Conservation (phyloP, 2,888 invertebrate genomes). For the Eumerus sabulonum region DNA sequence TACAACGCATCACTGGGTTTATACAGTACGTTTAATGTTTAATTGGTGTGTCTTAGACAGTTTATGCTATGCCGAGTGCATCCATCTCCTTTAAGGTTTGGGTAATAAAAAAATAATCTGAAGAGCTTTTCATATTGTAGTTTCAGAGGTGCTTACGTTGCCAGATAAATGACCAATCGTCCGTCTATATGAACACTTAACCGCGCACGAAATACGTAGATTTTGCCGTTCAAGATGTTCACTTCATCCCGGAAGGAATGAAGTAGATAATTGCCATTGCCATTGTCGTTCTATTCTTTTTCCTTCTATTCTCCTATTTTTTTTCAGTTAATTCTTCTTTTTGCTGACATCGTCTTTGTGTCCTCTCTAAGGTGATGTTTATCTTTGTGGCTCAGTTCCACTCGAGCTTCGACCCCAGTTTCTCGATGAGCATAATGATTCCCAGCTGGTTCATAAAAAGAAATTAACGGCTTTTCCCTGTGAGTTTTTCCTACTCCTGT, state of each 20-base stretch:
- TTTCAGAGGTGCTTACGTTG: constrained; percentile 77
- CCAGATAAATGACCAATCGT: constrained; percentile 73
- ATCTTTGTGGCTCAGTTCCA: constrained; percentile 71
- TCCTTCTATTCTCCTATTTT: constrained; percentile 48
- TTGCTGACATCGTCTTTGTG: constrained; percentile 64
- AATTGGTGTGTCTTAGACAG: constrained; percentile 39
- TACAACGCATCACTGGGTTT: constrained; percentile 32
- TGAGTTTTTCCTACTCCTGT: constrained; percentile 70
- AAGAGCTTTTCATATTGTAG: constrained; percentile 73
- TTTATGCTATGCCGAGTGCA: constrained; percentile 15
- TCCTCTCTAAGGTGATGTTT: constrained; percentile 71
- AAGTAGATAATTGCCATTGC: constrained; percentile 65
- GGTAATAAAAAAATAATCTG: constrained; percentile 67
- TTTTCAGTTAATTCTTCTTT: constrained; percentile 39
- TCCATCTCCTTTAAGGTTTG: constrained; percentile 47
- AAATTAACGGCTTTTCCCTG: constrained; percentile 78
- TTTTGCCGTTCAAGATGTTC: constrained; percentile 57
- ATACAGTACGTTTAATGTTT: constrained; percentile 43
- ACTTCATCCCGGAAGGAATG: constrained; percentile 34
- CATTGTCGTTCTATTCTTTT: constrained; percentile 13
- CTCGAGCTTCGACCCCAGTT: constrained; percentile 67
- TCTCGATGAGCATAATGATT: constrained; percentile 74
- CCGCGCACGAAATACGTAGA: constrained; percentile 25
- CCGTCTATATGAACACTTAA: constrained; percentile 53
- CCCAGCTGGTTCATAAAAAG: constrained; percentile 80